phyloP scores from a whole-genome alignment of 2,797 vertebrate species.

The Leptoclinus maculatus region DNA sequence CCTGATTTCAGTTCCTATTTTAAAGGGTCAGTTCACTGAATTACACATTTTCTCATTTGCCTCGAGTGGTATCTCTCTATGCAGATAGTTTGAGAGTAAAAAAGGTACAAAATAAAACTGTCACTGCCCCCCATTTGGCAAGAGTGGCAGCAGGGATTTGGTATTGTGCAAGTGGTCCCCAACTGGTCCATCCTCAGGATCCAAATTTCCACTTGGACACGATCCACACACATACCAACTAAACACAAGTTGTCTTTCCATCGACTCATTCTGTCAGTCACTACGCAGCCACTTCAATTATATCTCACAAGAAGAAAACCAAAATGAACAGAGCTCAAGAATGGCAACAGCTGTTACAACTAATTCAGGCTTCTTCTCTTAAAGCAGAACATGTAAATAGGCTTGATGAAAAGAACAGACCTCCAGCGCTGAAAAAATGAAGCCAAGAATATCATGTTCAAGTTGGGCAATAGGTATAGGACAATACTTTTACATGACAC shows the following conservation, averaged over 20 bases:
- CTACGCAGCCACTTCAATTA: not conserved
- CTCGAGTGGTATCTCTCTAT: not conserved
- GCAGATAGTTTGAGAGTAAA: not conserved
- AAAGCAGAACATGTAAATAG: not conserved
- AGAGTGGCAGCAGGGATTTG: not conserved
- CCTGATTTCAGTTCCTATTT: not conserved
- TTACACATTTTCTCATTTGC: not conserved
- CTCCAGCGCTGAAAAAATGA: not conserved
- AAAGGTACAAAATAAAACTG: not conserved
- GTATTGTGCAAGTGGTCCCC: not conserved
- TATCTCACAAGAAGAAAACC: not conserved
- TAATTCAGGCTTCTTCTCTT: not conserved
- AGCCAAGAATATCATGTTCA: not conserved
- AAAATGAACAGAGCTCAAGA: not conserved
- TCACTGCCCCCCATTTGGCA: not conserved
- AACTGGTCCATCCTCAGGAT: not conserved
- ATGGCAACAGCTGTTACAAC: not conserved
- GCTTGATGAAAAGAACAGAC: not conserved
- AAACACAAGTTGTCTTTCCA: not conserved
- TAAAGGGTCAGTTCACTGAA: not conserved
- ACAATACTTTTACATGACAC: not conserved
- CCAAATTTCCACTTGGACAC: not conserved
- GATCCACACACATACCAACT: not conserved
- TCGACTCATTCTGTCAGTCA: not conserved
- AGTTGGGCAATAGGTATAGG: not conserved